Percentiles rank a stretch among this genome's conserved stretches.
These are phyloP conservation scores for Charina bottae DNA, from an alignment of 2,113 vertebrate species.

Conservation along the genomic window DNA sequence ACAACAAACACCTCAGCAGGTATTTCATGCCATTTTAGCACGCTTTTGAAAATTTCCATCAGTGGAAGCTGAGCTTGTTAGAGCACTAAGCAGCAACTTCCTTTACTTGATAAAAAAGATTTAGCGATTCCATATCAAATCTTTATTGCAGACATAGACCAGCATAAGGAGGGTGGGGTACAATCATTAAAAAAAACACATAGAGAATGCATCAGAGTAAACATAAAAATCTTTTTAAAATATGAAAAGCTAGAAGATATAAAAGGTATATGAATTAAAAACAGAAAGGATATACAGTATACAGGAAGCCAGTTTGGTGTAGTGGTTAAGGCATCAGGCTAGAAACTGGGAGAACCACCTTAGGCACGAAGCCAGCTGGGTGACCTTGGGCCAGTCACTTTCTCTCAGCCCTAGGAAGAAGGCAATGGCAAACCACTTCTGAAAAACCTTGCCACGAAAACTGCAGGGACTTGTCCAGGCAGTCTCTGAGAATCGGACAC, in stretches of 20 bases:
- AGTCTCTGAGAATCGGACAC: too few species aligned
- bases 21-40: background rate
- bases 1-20: constrained; percentile 20
- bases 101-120: constrained; percentile 42
- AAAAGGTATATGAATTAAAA: background rate
- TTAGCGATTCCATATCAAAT: constrained; percentile 42
- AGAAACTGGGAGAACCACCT: too few species aligned
- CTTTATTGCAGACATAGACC: background rate
- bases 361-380: too few species aligned
- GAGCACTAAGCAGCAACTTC: background rate
- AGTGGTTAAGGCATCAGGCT: too few species aligned
- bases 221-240: background rate
- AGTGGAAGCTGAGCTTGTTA: constrained; percentile 3
- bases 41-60: background rate
- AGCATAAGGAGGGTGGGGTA: background rate
- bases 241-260: background rate
- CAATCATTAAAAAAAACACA: background rate
- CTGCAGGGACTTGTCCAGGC: too few species aligned
- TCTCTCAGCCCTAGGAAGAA: too few species aligned
- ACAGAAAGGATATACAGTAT: background rate
- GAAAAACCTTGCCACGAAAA: too few species aligned
- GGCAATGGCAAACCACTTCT: too few species aligned
- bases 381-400: too few species aligned
- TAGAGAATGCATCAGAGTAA: background rate
- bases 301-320: background rate